Conservation (phyloP, 92 coral and sea anemone genomes). For the Isaurus tuberculatus region DNA sequence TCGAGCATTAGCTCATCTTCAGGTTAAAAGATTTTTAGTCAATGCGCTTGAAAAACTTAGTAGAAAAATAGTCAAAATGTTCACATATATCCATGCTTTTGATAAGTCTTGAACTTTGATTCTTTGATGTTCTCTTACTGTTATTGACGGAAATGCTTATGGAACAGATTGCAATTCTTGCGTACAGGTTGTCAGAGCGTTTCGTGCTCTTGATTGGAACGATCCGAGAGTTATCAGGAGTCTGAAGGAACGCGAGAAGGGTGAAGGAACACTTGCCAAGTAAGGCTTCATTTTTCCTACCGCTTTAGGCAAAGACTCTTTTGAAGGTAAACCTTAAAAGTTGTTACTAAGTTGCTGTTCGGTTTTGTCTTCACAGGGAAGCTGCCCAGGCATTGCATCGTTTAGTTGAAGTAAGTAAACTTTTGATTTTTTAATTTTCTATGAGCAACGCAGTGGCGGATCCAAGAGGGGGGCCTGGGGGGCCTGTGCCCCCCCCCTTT, state of each 20-base stretch:
- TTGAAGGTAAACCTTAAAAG: not conserved
- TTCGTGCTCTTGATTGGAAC: slow-evolving; percentile 85
- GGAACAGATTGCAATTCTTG: not conserved
- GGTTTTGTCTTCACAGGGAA: slow-evolving; percentile 63
- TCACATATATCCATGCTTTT: too few species aligned
- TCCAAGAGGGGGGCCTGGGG: too few species aligned
- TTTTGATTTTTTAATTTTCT: too few species aligned
- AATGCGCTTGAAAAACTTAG: too few species aligned
- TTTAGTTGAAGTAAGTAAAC: slow-evolving; percentile 57
- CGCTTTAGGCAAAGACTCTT: not conserved
- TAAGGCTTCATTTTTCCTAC: slow-evolving; percentile 38
- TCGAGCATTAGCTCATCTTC: too few species aligned
- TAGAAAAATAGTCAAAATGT: too few species aligned
- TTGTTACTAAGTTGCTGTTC: not conserved
- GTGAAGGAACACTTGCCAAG: slow-evolving; percentile 94
- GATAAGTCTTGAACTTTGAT: too few species aligned
- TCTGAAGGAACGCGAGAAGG: slow-evolving; percentile 90
- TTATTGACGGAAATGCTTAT: too few species aligned
- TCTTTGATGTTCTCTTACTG: too few species aligned
- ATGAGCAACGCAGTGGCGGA: too few species aligned
- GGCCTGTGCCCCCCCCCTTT: too few species aligned
- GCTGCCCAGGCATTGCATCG: slow-evolving; percentile 71
- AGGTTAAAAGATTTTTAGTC: too few species aligned
- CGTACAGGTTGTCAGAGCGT: slow-evolving; percentile 91
- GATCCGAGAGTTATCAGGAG: slow-evolving; percentile 95